Evolutionary conservation across 1,140 invertebrate species (phyloP), one percentile per base, ranked within the genome.

Genomic region (Antheraea mylitta): DNA sequence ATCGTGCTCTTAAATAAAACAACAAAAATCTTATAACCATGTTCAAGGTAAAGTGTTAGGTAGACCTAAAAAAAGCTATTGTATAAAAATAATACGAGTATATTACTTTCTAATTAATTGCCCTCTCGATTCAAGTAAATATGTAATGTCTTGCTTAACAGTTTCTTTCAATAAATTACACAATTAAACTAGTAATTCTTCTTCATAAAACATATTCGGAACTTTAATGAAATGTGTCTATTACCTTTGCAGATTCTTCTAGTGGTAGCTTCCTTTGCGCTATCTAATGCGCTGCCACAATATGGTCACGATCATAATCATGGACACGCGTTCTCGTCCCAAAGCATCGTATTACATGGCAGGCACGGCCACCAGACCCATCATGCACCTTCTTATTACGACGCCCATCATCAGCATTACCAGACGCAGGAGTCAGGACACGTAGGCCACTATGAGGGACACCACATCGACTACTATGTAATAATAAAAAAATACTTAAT

Each of bases 271-370:
- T 8, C 68, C 10, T n/a, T 78, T 10, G 71, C 76, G 9, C 77
- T 76, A 42, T 75, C 75, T 11, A 63, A 70, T 11, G 78, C 78
- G 22, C 64, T 65, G 6, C 68, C 71, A 0, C 73, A 75, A 67
- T 30, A 64, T 19, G 75, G 72, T 0, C 71, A 78, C 19, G 63
- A 48, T 30, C 19, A 69, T 30, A 5, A 30, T n/a, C 63, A 60
- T 38, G 77, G 72, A 10, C 78, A 77, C 62, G 77, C 70, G 6
- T 70, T 65, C 37, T 75, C 74, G 2, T 76, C 76, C 4, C 76
- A 78, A 61, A 74, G 72, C 62, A 69, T 76, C 45, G 69, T 74
- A 0, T 66, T 69, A 18, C 72, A 79, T 18, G 64, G 18, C 19
- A 19, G 13, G 18, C 58, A 59, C 7, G 38, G 7, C 7, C 38